These are phyloP conservation scores for Tapirus indicus DNA, from an alignment of 2,797 vertebrate genomes.

Conservation along the genomic window DNA sequence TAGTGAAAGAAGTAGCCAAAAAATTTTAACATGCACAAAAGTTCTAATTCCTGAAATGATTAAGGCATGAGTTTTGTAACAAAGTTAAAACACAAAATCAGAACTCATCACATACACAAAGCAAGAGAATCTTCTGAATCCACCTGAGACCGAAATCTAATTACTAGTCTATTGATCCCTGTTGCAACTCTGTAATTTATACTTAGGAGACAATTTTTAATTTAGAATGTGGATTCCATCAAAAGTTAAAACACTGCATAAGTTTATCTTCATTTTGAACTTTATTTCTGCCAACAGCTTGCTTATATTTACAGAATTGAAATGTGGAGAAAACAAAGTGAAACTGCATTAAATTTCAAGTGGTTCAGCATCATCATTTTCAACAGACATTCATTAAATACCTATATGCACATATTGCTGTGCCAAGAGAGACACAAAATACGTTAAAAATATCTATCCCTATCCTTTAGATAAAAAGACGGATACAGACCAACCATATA, in stretches of 20 bases:
- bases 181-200: conserved; percentile 34
- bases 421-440: background rate
- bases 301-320: background rate
- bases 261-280: conserved; percentile 8
- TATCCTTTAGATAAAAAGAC: background rate
- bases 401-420: rapidly evolving
- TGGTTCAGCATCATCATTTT: background rate
- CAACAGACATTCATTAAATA: background rate
- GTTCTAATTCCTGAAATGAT: conserved; percentile 46
- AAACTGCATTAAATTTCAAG: background rate
- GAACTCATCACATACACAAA: conserved; percentile 20
- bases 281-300: background rate
- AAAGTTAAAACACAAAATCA: conserved; percentile 47
- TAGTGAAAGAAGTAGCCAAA: background rate
- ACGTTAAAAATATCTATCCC: background rate
- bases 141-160: conserved; percentile 68
- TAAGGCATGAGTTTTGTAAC: background rate
- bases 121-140: conserved; percentile 21
- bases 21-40: background rate
- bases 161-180: conserved; percentile 69
- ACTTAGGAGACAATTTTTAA: conserved; percentile 47
- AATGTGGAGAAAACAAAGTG: background rate
- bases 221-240: background rate
- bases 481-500: background rate
- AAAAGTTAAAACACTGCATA: conserved; percentile 20